phyloP scores from a whole-genome alignment of 1,140 invertebrate species.

The Oryctes rhinoceros region DNA sequence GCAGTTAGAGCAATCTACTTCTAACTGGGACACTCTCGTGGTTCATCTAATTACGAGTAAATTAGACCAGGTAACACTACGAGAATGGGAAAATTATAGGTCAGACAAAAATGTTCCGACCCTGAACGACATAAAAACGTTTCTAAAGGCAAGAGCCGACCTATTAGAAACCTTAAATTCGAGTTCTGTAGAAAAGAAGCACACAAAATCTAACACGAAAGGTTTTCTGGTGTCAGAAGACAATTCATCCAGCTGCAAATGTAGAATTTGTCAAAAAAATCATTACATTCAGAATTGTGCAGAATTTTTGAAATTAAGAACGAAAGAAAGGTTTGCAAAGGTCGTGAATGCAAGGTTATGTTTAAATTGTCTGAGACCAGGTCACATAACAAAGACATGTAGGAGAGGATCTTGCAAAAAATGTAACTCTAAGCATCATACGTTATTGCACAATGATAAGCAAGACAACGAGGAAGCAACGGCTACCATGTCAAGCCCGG shows the following conservation, averaged over 20 bases:
- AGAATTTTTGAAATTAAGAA: constrained; percentile 38
- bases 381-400: constrained; percentile 22
- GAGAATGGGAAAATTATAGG: constrained; percentile 43
- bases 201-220: no score
- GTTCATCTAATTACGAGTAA: constrained; percentile 45
- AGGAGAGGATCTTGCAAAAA: constrained; percentile 13
- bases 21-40: constrained; percentile 47
- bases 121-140: neutral
- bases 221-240: neutral
- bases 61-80: constrained; percentile 37
- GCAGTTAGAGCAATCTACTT: constrained; percentile 42
- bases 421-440: constrained; percentile 29
- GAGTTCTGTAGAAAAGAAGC: neutral
- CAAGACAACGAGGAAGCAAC: neutral
- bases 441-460: constrained; percentile 22
- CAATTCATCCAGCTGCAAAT: neutral
- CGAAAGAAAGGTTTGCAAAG: neutral
- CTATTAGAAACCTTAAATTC: constrained; percentile 16
- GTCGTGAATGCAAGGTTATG: constrained; percentile 28
- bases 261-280: neutral
- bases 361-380: constrained; percentile 30
- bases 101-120: neutral
- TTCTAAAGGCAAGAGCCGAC: constrained; percentile 10
- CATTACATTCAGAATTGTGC: constrained; percentile 38
- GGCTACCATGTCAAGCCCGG: neutral